These are phyloP conservation scores for Hipparchia semele DNA, from an alignment of 2,888 invertebrate species.

Conservation along the genomic window DNA sequence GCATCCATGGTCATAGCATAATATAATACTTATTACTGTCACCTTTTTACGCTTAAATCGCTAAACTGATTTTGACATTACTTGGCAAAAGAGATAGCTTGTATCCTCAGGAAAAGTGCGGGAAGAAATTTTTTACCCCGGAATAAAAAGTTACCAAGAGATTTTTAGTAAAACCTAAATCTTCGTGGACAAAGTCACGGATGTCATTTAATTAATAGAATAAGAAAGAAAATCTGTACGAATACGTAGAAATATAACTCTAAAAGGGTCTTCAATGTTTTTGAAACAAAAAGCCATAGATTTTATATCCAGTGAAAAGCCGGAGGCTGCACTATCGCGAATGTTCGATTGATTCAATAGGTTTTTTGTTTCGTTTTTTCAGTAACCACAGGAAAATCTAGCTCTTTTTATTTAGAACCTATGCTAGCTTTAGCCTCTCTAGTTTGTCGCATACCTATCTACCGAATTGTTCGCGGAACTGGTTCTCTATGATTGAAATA, in stretches of 20 bases:
- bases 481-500: not conserved
- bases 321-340: slow-evolving; percentile 46
- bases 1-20: too few relatives aligned
- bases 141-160: too few relatives aligned
- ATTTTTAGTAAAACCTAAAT: too few relatives aligned
- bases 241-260: not conserved
- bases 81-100: too few relatives aligned
- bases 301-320: slow-evolving; percentile 66
- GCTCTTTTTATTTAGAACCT: slow-evolving; percentile 43
- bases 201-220: too few relatives aligned
- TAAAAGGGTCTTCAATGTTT: not conserved
- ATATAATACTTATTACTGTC: not conserved
- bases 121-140: too few relatives aligned
- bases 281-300: slow-evolving; percentile 4
- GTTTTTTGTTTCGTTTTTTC: slow-evolving; percentile 56
- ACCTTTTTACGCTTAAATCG: not conserved
- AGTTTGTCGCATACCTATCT: slow-evolving; percentile 12
- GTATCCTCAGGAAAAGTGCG: too few relatives aligned
- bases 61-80: too few relatives aligned
- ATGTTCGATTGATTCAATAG: slow-evolving; percentile 53
- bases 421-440: slow-evolving; percentile 34
- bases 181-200: too few relatives aligned
- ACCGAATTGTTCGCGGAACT: not conserved
- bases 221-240: not conserved
- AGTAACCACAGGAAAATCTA: slow-evolving; percentile 62